A percentile compares a stretch with the other conserved stretches of the same genome.
These are phyloP conservation scores for Hyla sarda DNA, from an alignment of 2,113 vertebrate species.

Conservation along the genomic window DNA sequence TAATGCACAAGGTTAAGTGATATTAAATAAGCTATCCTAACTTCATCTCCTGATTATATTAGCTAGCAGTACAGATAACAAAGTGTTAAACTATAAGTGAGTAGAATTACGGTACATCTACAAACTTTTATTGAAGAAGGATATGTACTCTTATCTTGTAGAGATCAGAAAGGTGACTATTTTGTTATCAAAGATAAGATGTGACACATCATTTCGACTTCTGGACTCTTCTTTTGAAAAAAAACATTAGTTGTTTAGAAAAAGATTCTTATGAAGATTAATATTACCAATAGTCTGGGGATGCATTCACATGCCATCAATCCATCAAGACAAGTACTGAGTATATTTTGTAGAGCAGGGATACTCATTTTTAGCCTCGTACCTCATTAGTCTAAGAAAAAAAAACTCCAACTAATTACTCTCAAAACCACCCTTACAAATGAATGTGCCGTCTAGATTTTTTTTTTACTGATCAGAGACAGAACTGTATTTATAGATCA, in stretches of 20 bases:
- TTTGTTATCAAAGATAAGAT: constrained; percentile 47
- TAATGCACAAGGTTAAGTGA: not conserved
- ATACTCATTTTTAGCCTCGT: too few species aligned
- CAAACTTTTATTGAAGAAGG: constrained; percentile 35
- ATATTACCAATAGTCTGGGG: not conserved
- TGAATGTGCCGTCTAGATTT: too few species aligned
- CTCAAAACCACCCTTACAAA: too few species aligned
- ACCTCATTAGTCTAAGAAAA: too few species aligned
- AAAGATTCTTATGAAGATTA: not conserved
- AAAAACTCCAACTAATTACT: too few species aligned
- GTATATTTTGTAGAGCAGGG: too few species aligned
- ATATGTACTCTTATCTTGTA: constrained; percentile 22
- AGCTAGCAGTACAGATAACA: not conserved
- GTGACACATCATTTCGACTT: constrained; percentile 52
- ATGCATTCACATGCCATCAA: too few species aligned
- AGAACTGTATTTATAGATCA: too few species aligned
- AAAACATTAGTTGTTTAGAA: not conserved
- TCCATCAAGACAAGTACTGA: too few species aligned
- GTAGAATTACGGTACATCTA: constrained; percentile 3
- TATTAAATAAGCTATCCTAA: not conserved
- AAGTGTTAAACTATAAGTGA: not conserved
- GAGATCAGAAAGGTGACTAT: constrained; percentile 39
- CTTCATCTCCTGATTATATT: not conserved
- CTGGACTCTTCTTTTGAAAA: constrained; percentile 38
- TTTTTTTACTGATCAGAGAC: too few species aligned